A percentile compares a stretch with the other conserved stretches of the same genome.
These are phyloP conservation scores for Atrichornis clamosus DNA, from an alignment of 2,113 vertebrate genomes.

Conservation along the genomic window DNA sequence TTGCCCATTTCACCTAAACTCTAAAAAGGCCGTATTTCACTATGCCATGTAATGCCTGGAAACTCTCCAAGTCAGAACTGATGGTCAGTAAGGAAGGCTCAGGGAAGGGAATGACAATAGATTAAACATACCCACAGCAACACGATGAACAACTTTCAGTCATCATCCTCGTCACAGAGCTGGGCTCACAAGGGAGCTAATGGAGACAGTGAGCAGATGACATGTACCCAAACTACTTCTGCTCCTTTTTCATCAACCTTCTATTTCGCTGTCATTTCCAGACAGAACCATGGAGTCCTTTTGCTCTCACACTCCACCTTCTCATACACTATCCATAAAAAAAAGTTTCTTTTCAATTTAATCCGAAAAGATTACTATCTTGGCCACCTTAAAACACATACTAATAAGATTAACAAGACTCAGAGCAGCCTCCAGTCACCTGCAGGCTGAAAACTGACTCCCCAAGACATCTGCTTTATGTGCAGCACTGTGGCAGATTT, in stretches of 20 bases:
- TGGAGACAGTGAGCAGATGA: rapidly evolving
- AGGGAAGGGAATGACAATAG: background rate
- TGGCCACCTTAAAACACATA: rapidly evolving
- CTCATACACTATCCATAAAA: background rate
- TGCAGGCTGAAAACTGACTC: background rate
- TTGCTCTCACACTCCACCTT: rapidly evolving
- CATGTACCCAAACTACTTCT: background rate
- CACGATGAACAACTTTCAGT: background rate
- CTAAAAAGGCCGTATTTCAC: background rate
- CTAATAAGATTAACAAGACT: background rate
- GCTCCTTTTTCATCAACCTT: background rate
- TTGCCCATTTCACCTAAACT: background rate
- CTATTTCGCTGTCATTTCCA: background rate
- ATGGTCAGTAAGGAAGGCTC: background rate
- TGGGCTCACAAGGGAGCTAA: background rate
- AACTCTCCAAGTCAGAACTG: background rate
- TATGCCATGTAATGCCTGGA: background rate
- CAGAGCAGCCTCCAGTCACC: background rate
- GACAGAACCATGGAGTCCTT: background rate
- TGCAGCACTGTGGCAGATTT: background rate
- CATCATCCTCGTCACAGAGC: background rate
- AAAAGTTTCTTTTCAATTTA: background rate
- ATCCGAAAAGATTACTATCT: background rate
- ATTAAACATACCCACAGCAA: background rate
- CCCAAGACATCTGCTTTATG: background rate